Conservation (phyloP, 2,113 vertebrate genomes). For the Suricata suricatta region DNA sequence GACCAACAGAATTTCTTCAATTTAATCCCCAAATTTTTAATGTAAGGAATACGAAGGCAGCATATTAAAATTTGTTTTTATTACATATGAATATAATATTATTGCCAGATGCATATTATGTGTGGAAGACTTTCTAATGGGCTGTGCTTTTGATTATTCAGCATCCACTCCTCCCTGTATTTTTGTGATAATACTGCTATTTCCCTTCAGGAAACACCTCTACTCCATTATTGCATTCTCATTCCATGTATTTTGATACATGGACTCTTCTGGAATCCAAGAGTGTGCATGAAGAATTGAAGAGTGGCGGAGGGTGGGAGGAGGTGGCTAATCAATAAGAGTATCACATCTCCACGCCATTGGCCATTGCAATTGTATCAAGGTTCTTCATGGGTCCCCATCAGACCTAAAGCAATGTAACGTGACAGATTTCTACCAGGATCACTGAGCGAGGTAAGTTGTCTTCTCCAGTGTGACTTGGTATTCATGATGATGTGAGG, state of each 20-base stretch:
- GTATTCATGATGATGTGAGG: neutral
- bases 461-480: neutral
- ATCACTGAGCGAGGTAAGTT: neutral
- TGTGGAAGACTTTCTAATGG: neutral
- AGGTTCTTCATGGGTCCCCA: neutral
- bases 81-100: neutral
- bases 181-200: neutral
- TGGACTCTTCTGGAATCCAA: neutral
- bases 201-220: neutral
- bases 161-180: neutral
- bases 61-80: neutral
- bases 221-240: neutral
- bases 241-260: neutral
- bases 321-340: neutral
- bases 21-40: neutral
- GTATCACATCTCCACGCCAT: neutral
- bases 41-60: neutral
- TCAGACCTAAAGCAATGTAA: neutral
- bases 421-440: neutral
- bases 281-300: neutral
- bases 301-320: no score
- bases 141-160: neutral
- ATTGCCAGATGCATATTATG: neutral
- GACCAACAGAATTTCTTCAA: neutral
- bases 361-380: neutral